Percentiles rank a stretch among this genome's conserved stretches.
Evolutionary conservation across 2,113 vertebrate genomes (phyloP).

Genomic region (human (Homo sapiens)): DNA sequence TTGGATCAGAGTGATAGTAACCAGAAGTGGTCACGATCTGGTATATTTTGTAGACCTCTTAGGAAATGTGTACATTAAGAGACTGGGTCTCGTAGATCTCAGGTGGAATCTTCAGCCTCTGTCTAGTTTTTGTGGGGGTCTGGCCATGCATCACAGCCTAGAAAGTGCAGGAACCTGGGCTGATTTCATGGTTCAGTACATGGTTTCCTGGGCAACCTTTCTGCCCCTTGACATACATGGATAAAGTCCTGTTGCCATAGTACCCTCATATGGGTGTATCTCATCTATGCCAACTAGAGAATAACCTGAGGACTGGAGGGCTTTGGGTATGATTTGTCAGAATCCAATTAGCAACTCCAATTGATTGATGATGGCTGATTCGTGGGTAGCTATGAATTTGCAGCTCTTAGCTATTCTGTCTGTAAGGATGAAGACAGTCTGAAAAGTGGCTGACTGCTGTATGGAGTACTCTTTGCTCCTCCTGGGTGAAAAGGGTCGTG

Average conservation of each 20-base stretch:
- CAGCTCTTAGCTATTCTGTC: not conserved
- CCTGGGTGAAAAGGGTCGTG: not conserved
- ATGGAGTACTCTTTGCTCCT: not conserved
- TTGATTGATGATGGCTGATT: constrained; percentile 33
- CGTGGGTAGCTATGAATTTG: not conserved
- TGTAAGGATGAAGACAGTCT: not conserved
- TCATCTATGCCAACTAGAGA: not conserved
- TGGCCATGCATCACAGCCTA: not conserved
- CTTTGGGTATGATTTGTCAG: not conserved
- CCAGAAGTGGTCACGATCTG: rapidly evolving
- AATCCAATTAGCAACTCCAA: constrained; percentile 26
- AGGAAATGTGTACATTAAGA: not conserved
- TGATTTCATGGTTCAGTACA: not conserved
- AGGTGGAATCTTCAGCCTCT: not conserved
- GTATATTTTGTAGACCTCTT: not conserved
- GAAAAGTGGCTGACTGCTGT: not conserved
- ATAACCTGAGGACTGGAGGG: not conserved
- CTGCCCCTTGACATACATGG: not conserved
- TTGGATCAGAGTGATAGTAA: not conserved
- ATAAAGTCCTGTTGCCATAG: not conserved
- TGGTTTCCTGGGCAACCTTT: not conserved
- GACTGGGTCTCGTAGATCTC: not conserved
- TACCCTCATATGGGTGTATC: not conserved
- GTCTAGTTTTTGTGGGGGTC: not conserved
- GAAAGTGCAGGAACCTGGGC: not conserved